A percentile compares a stretch with the other conserved stretches of the same genome.
Evolutionary conservation across 1,140 invertebrate species (phyloP).

Genomic region (Medauroidea extradentata): DNA sequence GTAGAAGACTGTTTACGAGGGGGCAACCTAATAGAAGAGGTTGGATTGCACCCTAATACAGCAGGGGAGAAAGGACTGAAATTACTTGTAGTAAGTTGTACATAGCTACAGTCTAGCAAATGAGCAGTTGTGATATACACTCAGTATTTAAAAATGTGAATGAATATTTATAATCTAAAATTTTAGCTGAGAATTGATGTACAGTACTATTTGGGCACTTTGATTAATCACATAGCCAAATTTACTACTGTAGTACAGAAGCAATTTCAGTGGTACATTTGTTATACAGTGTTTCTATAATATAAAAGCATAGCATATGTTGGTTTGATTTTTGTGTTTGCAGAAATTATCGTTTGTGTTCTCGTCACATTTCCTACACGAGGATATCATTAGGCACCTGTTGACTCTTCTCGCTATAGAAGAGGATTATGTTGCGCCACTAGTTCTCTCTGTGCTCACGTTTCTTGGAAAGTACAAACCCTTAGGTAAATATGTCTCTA

Average conservation of each 20-base stretch:
- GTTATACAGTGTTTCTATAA: no score
- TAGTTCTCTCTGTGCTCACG: constrained; percentile 78
- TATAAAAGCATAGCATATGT: neutral
- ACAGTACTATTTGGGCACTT: no score
- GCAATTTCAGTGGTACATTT: no score
- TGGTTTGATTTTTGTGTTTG: constrained; percentile 27
- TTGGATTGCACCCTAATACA: constrained; percentile 70
- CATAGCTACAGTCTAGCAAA: neutral
- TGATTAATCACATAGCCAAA: no score
- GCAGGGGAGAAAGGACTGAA: constrained; percentile 79
- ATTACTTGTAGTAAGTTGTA: constrained; percentile 60
- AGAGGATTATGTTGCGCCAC: constrained; percentile 76
- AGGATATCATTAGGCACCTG: constrained; percentile 75
- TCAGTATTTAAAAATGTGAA: no score
- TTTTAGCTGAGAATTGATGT: no score
- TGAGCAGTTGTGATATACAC: no score
- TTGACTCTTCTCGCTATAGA: constrained; percentile 73
- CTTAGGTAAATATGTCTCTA: no score
- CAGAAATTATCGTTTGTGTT: constrained; percentile 84
- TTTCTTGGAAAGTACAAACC: constrained; percentile 83
- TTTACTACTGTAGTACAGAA: no score
- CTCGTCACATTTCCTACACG: constrained; percentile 85
- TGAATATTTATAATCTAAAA: no score
- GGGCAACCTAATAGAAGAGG: constrained; percentile 64
- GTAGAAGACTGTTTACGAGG: constrained; percentile 65